Conservation (phyloP, 2,797 vertebrate genomes). For the Rhinatrema bivittatum region DNA sequence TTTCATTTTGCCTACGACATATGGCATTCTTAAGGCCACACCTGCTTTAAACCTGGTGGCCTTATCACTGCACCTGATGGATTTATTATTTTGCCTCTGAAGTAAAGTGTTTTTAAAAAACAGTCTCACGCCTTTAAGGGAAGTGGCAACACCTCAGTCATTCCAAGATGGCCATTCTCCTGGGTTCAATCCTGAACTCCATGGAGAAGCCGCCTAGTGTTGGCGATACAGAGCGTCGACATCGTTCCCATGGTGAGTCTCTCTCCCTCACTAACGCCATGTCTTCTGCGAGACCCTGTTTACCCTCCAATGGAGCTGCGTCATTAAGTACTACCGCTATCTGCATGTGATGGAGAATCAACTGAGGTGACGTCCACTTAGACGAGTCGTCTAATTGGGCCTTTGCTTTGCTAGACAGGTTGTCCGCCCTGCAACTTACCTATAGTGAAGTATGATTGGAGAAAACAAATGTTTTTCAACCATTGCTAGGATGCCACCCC, state of each 20-base stretch:
- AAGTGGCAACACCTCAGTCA: constrained; percentile 19
- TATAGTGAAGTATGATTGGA: constrained; percentile 16
- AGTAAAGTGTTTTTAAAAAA: too few species aligned
- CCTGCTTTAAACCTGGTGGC: too few species aligned
- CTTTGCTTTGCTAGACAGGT: not conserved
- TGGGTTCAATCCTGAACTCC: constrained; percentile 85
- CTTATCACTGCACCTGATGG: too few species aligned
- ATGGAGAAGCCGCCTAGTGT: constrained; percentile 90
- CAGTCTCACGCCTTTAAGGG: not conserved
- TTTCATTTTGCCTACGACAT: too few species aligned
- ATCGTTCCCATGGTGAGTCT: constrained; percentile 78
- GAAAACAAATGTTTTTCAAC: too few species aligned
- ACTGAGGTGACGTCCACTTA: not conserved
- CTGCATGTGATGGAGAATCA: not conserved
- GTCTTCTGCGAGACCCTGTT: constrained; percentile 2
- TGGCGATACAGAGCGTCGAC: constrained; percentile 79
- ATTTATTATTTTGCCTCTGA: too few species aligned
- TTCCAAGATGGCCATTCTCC: constrained; percentile 86
- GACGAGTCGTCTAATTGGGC: constrained; percentile 20
- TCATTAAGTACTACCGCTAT: constrained; percentile 1
- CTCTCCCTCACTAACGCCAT: constrained; percentile 5
- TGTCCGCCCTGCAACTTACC: not conserved
- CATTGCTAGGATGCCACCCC: not conserved
- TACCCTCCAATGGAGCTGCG: not conserved
- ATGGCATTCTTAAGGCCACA: too few species aligned